Conservation (phyloP, 2,113 vertebrate genomes). For the Felis chaus region DNA sequence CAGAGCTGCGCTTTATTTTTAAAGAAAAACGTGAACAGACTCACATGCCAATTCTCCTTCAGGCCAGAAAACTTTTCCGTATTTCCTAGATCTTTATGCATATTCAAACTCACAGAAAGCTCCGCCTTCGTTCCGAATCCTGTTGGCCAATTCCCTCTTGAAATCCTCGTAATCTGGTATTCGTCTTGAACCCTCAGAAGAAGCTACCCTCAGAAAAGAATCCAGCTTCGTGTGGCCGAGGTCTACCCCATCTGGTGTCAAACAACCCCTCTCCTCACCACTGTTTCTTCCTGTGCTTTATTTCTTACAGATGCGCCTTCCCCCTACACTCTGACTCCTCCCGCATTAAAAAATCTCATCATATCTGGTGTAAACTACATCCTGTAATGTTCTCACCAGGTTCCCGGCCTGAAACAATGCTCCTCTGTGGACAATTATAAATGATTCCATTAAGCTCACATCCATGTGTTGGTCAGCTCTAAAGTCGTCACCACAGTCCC, state of each 20-base stretch:
- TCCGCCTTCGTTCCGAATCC: slow-evolving; percentile 13
- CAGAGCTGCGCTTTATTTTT: not conserved
- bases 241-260: not conserved
- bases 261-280: not conserved
- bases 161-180: slow-evolving; percentile 31
- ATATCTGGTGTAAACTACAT: slow-evolving; percentile 37
- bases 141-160: not conserved
- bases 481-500: not conserved
- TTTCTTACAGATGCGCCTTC: slow-evolving; percentile 51
- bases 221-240: not conserved
- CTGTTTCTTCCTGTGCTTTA: slow-evolving; percentile 24
- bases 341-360: not conserved
- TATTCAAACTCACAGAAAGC: not conserved
- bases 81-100: not conserved
- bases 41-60: not conserved
- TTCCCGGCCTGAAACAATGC: slow-evolving; percentile 22
- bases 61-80: not conserved
- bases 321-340: not conserved
- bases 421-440: slow-evolving; percentile 25
- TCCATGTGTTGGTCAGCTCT: not conserved
- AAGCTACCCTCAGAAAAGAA: slow-evolving; percentile 17
- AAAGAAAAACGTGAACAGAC: slow-evolving; percentile 12
- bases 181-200: not conserved
- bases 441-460: not conserved
- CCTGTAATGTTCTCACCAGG: not conserved